Conservation (phyloP, 2,888 invertebrate species). For the Phyto melanocephala region DNA sequence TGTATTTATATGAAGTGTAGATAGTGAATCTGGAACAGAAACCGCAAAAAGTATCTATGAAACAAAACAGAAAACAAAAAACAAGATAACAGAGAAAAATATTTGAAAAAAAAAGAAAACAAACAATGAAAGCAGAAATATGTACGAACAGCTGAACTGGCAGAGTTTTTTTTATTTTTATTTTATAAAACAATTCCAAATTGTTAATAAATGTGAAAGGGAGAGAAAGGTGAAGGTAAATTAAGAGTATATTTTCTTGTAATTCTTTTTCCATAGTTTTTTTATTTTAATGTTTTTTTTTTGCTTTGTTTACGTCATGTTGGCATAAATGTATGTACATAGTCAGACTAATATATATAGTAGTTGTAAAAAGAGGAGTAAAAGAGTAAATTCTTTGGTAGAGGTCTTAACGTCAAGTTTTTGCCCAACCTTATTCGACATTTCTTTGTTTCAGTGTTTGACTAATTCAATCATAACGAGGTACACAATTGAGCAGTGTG, state of each 20-base stretch:
- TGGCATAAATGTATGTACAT: neutral
- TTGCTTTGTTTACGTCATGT: neutral
- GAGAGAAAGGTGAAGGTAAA: too few relatives aligned
- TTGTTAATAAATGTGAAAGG: too few relatives aligned
- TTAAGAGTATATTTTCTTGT: neutral
- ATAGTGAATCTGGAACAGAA: slow-evolving; percentile 24
- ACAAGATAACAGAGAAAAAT: neutral
- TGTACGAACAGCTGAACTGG: too few relatives aligned
- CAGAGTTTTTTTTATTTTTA: too few relatives aligned
- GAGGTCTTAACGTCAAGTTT: too few relatives aligned
- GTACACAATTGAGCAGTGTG: too few relatives aligned
- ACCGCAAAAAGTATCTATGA: slow-evolving; percentile 22
- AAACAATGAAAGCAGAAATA: neutral
- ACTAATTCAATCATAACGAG: too few relatives aligned
- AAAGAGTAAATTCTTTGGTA: neutral
- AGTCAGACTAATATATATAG: too few relatives aligned
- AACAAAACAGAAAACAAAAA: too few relatives aligned
- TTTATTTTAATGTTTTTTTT: neutral
- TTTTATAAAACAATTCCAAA: too few relatives aligned
- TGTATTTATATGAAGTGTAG: neutral
- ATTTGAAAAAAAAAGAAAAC: neutral
- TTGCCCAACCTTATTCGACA: too few relatives aligned
- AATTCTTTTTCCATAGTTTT: neutral
- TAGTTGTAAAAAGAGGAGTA: neutral
- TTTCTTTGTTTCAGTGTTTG: too few relatives aligned